Evolutionary conservation across 2,888 invertebrate genomes (phyloP), one percentile per base, ranked within the genome.

Genomic region (Pardosa pseudoannulata): DNA sequence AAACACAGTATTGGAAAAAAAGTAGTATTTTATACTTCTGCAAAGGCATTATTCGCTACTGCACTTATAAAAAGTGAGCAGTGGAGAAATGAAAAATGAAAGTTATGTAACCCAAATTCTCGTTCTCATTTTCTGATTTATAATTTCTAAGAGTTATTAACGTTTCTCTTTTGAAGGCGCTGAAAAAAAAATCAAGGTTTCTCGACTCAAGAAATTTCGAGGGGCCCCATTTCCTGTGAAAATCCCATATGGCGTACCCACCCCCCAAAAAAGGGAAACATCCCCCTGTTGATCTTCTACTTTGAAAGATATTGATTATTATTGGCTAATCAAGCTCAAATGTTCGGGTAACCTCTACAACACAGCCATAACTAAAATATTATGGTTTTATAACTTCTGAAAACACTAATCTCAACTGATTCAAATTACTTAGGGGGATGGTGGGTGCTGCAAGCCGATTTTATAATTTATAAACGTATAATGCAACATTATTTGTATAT

Each of bases 241-340:
- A 67, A 67, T 46, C 76, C 82, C 82, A 82, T 82, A 82, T 82
- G 82, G 82, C 71, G 82, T 82, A n/a, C 75, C 39, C 28, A 46
- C 71, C 64, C 71, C 46, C 29, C n/a, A 3, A 56, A n/a, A n/a
- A 56, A 56, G 23, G 56, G 16, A 56, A 56, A 56, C 3, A 9
- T 13, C 28, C 27, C 31, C 27, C 32, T 31, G n/a, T 32, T 46
- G 27, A 13, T 46, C 28, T 71, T 71, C 71, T 19, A 16, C 23
- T 56, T 56, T 56, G 23, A 23, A 23, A 23, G 56, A 56, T 56
- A 56, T 56, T 56, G 56, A 56, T 56, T 56, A 56, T 16, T 56
- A n/a, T 56, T 23, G 16, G 56, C 23, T 56, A 56, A 56, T 56
- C 56, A 56, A 5, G 56, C 56, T 19, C 19, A 56, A 23, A 56